These are phyloP conservation scores for Drosophila tropicalis DNA, from an alignment of 1,140 invertebrate species.

Conservation along the genomic window DNA sequence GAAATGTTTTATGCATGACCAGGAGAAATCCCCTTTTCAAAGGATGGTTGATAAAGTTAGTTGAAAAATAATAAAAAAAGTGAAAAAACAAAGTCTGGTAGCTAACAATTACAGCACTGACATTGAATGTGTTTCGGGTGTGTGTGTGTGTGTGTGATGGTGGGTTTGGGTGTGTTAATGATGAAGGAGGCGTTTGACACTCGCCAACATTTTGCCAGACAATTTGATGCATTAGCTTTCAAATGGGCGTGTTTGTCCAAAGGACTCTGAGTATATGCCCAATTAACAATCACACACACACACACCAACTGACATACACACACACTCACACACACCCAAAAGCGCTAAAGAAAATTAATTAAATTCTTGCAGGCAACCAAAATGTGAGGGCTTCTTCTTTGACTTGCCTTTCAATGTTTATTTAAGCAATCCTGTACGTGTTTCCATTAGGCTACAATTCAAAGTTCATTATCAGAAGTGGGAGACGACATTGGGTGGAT, in stretches of 20 bases:
- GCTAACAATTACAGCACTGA: slow-evolving; percentile 63
- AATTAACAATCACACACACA: slow-evolving; percentile 59
- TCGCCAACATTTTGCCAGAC: slow-evolving; percentile 63
- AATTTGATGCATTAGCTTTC: slow-evolving; percentile 71
- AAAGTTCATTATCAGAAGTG: slow-evolving; percentile 71
- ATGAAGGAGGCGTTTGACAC: slow-evolving; percentile 64
- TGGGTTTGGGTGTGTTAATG: slow-evolving; percentile 45
- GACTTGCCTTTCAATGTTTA: slow-evolving; percentile 52
- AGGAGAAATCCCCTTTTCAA: slow-evolving; percentile 15
- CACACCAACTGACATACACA: slow-evolving; percentile 3
- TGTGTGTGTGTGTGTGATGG: slow-evolving; percentile 17
- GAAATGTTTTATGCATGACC: slow-evolving; percentile 62
- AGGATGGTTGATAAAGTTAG: slow-evolving; percentile 12
- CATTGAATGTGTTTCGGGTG: slow-evolving; percentile 50
- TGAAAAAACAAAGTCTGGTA: slow-evolving; percentile 13
- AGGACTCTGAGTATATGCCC: slow-evolving; percentile 45
- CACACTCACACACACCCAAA: slow-evolving; percentile 49
- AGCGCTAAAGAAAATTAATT: slow-evolving; percentile 69
- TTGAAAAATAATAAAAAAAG: slow-evolving; percentile 20
- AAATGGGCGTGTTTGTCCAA: slow-evolving; percentile 60
- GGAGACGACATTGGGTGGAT: slow-evolving; percentile 18
- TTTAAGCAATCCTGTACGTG: slow-evolving; percentile 75
- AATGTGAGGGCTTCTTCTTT: slow-evolving; percentile 8
- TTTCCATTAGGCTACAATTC: slow-evolving; percentile 79
- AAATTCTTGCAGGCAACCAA: slow-evolving; percentile 43